Conservation (phyloP, 2,797 vertebrate genomes). For the Pachyuromys duprasi region DNA sequence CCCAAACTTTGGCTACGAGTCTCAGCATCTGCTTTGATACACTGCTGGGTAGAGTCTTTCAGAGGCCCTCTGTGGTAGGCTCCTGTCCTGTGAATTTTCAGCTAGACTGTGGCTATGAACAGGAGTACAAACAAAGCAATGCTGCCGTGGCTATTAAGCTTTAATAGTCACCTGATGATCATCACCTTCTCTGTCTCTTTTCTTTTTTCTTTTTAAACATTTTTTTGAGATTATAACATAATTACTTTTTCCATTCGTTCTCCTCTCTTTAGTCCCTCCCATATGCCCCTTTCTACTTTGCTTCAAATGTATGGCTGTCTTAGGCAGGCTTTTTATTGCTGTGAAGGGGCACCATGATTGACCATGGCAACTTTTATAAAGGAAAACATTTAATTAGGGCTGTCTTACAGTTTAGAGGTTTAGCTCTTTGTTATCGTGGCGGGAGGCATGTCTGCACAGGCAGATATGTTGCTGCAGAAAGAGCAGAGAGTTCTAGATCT, state of each 20-base stretch:
- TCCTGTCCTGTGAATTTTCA: background rate
- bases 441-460: background rate
- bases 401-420: background rate
- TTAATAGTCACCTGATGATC: background rate
- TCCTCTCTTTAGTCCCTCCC: background rate
- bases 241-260: background rate
- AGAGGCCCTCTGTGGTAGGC: no score
- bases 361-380: background rate
- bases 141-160: slow-evolving; percentile 1
- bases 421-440: background rate
- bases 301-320: background rate
- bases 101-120: background rate
- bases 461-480: background rate
- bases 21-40: no score
- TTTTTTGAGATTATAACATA: background rate
- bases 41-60: no score
- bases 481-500: background rate
- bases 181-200: background rate
- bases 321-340: background rate
- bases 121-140: background rate
- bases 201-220: background rate
- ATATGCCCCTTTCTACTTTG: background rate
- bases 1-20: no score
- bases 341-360: background rate
- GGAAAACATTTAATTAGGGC: background rate